Conservation (phyloP, 2,113 vertebrate genomes). For the Microtus pennsylvanicus region DNA sequence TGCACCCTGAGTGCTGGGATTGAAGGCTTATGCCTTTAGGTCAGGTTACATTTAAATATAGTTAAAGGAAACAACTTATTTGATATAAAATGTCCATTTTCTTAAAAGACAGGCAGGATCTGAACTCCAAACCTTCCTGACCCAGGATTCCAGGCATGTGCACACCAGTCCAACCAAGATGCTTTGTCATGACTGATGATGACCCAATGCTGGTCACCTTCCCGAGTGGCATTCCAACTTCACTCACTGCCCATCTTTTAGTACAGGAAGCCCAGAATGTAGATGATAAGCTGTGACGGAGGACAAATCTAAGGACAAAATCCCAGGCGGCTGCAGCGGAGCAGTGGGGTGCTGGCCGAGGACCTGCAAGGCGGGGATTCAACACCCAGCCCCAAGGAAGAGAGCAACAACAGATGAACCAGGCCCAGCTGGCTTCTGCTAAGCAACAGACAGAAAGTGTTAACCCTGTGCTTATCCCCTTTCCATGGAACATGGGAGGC, state of each 20-base stretch:
- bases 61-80: not conserved
- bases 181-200: too few relatives aligned
- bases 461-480: not conserved
- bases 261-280: not conserved
- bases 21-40: not conserved
- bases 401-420: not conserved
- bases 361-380: not conserved
- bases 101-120: not conserved
- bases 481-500: not conserved
- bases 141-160: not conserved
- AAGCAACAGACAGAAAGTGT: not conserved
- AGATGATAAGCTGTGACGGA: not conserved
- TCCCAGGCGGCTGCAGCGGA: not conserved
- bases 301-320: not conserved
- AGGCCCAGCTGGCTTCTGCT: not conserved
- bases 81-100: not conserved
- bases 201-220: not conserved
- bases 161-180: not conserved
- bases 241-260: not conserved
- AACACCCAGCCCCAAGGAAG: too few relatives aligned
- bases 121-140: not conserved
- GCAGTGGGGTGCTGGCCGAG: too few relatives aligned
- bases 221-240: not conserved
- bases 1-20: not conserved
- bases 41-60: not conserved